Base-by-base conservation (phyloP, 2,888 invertebrate species). In the Loripinus fragilis region DNA sequence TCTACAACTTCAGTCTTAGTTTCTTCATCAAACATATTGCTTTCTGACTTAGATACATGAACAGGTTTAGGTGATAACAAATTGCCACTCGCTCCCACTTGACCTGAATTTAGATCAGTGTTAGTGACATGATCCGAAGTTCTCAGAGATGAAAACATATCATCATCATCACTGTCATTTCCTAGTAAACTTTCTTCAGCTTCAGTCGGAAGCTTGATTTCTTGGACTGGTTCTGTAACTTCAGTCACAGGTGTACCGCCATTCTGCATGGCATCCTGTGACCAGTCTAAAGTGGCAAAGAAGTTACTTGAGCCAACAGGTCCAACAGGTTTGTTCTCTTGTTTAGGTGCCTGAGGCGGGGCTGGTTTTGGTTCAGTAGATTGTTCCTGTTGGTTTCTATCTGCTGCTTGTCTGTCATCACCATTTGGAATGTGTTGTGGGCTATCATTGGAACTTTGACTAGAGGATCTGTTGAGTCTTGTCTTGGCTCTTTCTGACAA, bases 401-500 rank as follows among this genome's bases (percentile, higher is more conserved):
- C 60, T 60, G n/a, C 33, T 55, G 55, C n/a, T 41, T 25, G 52
- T 41, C 28, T n/a, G 50, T 45, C 17, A 25, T 52, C 28, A 28
- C 81, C 73, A 12, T 80, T 81, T 52, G 84, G 69, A 12, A 81
- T 72, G 65, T 90, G 87, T 42, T 83, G 66, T 12, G 90, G 88
- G 60, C 86, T 88, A 42, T 87, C 86, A 64, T 80, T 89, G 0
- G 87, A 86, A 76, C 89, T 86, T 75, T 86, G 85, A 81, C 90
- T 89, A 10, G 90, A 86, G 30, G 89, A 86, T 70, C 89, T 71
- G 23, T 83, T 85, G 60, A 91, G 80, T 30, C 88, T 84, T 23
- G 85, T 82, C 80, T 85, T 87, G 2, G 88, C 91, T 74, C 88
- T 79, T 23, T 91, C 89, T 35, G 91, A 91, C 23, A 91, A 88